A percentile compares a stretch with the other conserved stretches of the same genome.
These are phyloP conservation scores for Solenopsis fugax DNA, from an alignment of 1,140 invertebrate genomes.

Conservation along the genomic window DNA sequence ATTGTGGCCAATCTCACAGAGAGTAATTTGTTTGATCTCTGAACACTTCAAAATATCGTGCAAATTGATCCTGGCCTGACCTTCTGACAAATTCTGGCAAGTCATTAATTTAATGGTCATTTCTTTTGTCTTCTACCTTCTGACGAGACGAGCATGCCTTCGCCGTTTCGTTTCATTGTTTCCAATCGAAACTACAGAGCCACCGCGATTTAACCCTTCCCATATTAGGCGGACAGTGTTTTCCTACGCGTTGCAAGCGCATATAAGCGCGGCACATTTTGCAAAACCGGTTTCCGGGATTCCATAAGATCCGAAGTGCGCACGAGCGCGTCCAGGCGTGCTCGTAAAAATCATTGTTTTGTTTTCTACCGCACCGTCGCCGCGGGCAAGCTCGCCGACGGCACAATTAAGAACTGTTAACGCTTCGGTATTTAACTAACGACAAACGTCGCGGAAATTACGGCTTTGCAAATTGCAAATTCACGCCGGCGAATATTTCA, in stretches of 20 bases:
- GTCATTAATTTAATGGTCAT: conserved; percentile 4
- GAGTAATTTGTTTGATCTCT: not conserved
- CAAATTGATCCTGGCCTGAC: not conserved
- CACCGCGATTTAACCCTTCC: not conserved
- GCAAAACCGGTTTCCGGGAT: conserved; percentile 59
- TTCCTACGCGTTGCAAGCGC: conserved; percentile 6
- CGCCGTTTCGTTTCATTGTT: conserved; percentile 18
- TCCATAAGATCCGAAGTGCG: conserved; percentile 49
- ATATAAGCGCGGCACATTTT: conserved; percentile 47
- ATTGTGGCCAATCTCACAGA: not conserved
- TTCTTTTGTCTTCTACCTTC: not conserved
- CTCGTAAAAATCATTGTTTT: conserved; percentile 48
- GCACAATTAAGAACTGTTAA: conserved; percentile 45
- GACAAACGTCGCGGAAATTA: conserved; percentile 32
- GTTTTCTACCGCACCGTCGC: not conserved
- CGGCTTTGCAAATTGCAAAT: conserved; percentile 23
- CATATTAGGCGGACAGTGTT: conserved; percentile 43
- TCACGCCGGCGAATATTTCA: conserved; percentile 2
- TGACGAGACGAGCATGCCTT: not conserved
- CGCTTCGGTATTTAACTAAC: conserved; percentile 28
- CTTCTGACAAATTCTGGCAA: not conserved
- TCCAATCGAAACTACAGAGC: not conserved
- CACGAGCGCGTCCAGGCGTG: conserved; percentile 17
- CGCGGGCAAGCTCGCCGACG: not conserved
- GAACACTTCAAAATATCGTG: not conserved